Conservation (phyloP, 1,140 invertebrate species). For the Aphelinus atriplicis region DNA sequence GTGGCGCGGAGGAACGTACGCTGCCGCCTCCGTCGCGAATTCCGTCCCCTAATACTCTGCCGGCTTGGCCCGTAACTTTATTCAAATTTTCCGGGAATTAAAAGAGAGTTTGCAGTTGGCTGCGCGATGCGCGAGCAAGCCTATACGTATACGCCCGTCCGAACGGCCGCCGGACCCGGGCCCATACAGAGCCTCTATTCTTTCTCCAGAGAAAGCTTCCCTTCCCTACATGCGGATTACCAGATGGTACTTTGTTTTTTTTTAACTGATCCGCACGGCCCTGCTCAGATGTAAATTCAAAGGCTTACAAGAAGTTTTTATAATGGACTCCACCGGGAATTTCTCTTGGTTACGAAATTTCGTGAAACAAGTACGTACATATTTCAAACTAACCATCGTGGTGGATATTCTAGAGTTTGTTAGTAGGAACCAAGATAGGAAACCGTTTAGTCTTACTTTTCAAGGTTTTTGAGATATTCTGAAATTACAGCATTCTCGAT, state of each 20-base stretch:
- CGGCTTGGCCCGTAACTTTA: conserved; percentile 53
- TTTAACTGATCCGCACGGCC: not conserved
- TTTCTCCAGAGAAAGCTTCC: not conserved
- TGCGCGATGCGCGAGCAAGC: not conserved
- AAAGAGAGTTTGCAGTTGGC: conserved; percentile 56
- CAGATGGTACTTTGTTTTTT: conserved; percentile 27
- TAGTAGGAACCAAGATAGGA: too few relatives aligned
- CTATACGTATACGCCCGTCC: too few relatives aligned
- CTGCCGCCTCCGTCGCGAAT: conserved; percentile 35
- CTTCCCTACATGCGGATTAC: conserved; percentile 29
- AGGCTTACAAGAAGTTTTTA: conserved; percentile 24
- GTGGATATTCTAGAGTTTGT: too few relatives aligned
- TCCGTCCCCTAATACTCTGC: conserved; percentile 45
- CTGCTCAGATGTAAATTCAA: conserved; percentile 19
- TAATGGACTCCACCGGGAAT: not conserved
- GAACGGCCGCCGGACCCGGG: not conserved
- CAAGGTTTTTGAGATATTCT: too few relatives aligned
- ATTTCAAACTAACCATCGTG: too few relatives aligned
- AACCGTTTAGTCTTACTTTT: too few relatives aligned
- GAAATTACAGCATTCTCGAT: too few relatives aligned
- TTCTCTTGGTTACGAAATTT: too few relatives aligned
- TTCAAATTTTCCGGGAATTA: conserved; percentile 59
- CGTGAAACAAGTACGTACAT: too few relatives aligned
- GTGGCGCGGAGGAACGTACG: conserved; percentile 22
- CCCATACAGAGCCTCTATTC: conserved; percentile 12